phyloP scores from a whole-genome alignment of 2,113 vertebrate genomes.

The Esox niger region DNA sequence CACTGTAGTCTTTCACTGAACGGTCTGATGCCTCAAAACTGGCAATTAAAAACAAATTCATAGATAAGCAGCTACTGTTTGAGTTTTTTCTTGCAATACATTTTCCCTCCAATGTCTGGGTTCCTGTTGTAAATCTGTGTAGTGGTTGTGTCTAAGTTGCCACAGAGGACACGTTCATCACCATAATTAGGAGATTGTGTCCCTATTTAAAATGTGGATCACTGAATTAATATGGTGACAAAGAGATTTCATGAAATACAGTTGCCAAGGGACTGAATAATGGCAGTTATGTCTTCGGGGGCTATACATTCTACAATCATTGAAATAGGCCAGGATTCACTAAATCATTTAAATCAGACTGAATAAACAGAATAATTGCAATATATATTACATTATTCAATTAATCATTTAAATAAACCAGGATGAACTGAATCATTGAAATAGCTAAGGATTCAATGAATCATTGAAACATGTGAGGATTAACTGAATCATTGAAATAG shows the following conservation, averaged over 20 bases:
- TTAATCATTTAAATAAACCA: too few species aligned
- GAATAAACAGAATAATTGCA: too few species aligned
- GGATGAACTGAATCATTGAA: too few species aligned
- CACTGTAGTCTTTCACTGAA: slow-evolving; percentile 38
- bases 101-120: slow-evolving; percentile 8
- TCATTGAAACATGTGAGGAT: too few species aligned
- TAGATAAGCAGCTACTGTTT: slow-evolving; percentile 33
- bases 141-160: slow-evolving; percentile 13
- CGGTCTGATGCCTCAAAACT: slow-evolving; percentile 6
- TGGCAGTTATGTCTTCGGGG: slow-evolving; percentile 6
- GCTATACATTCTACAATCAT: background rate
- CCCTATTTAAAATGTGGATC: background rate
- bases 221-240: slow-evolving; percentile 13
- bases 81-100: background rate
- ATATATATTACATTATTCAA: too few species aligned
- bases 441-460: too few species aligned
- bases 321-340: background rate
- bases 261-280: background rate
- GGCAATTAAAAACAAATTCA: slow-evolving; percentile 12
- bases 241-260: background rate
- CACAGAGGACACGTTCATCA: slow-evolving; percentile 31
- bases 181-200: slow-evolving; percentile 30
- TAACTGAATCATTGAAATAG: too few species aligned
- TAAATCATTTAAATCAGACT: too few species aligned
- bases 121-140: slow-evolving; percentile 23